Evolutionary conservation across 2,888 invertebrate species (phyloP).

Genomic region (Drosophila aldrichi): DNA sequence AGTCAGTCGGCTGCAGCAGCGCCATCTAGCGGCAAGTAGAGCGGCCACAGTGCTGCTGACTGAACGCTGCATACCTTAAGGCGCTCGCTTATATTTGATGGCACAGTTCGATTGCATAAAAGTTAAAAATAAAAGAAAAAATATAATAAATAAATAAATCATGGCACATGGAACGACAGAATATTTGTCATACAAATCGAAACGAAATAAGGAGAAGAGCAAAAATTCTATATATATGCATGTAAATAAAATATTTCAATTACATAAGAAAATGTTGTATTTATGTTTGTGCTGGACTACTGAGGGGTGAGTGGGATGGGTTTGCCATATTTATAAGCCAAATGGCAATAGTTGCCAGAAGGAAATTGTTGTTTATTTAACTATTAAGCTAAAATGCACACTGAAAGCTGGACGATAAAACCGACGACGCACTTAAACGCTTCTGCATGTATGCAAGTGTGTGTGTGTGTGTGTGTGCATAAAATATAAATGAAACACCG

Average conservation of each 20-base stretch:
- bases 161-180: neutral
- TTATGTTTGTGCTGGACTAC: neutral
- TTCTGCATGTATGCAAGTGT: slow-evolving; percentile 8
- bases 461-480: slow-evolving; percentile 62
- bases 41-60: neutral
- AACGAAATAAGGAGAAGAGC: neutral
- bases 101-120: neutral
- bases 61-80: slow-evolving; percentile 44
- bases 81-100: slow-evolving; percentile 11
- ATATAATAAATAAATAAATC: neutral
- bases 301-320: neutral
- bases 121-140: too few relatives aligned
- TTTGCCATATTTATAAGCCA: slow-evolving; percentile 28
- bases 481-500: slow-evolving; percentile 76
- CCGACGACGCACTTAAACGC: slow-evolving; percentile 39
- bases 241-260: slow-evolving; percentile 50
- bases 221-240: too few relatives aligned
- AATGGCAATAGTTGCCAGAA: slow-evolving; percentile 56
- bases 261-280: slow-evolving; percentile 40
- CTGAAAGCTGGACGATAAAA: slow-evolving; percentile 46
- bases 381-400: slow-evolving; percentile 77
- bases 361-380: slow-evolving; percentile 76
- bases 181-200: slow-evolving; percentile 25
- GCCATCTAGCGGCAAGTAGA: slow-evolving; percentile 48
- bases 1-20: slow-evolving; percentile 11